These are phyloP conservation scores for Brachionus koreanus DNA, from an alignment of 1,140 invertebrate genomes.

Conservation along the genomic window DNA sequence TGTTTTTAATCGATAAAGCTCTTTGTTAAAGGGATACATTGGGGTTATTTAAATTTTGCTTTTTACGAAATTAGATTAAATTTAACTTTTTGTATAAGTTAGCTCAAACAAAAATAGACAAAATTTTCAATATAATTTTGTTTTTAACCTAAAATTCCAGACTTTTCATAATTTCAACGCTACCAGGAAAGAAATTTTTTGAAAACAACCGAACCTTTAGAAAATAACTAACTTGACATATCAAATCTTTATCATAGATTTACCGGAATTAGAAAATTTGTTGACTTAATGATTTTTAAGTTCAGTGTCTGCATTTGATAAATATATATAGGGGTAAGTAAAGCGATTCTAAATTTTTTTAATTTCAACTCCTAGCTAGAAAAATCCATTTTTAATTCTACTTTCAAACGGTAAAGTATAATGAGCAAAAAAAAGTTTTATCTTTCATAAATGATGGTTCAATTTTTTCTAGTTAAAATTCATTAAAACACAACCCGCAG, in stretches of 20 bases:
- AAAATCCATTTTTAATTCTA: background rate
- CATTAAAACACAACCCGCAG: slow-evolving; percentile 37
- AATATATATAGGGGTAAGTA: background rate
- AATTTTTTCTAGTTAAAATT: slow-evolving; percentile 17
- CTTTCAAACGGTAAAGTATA: background rate
- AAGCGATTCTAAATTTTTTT: background rate
- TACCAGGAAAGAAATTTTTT: background rate
- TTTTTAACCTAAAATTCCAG: slow-evolving; percentile 1
- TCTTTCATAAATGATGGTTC: background rate
- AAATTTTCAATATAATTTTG: background rate
- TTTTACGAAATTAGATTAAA: background rate
- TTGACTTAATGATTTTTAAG: background rate
- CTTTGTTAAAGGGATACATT: slow-evolving; percentile 7
- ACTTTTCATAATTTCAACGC: background rate
- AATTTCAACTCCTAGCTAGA: background rate
- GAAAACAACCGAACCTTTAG: background rate
- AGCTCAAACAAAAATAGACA: background rate
- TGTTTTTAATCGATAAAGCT: slow-evolving; percentile 3
- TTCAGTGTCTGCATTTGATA: background rate
- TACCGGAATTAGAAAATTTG: background rate
- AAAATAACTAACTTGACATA: background rate
- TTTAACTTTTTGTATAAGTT: background rate
- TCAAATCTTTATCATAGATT: background rate
- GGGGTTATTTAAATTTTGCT: background rate
- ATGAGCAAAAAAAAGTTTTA: slow-evolving; percentile 4